Base-by-base conservation (phyloP, 2,113 vertebrate species). In the Leuciscus idus region DNA sequence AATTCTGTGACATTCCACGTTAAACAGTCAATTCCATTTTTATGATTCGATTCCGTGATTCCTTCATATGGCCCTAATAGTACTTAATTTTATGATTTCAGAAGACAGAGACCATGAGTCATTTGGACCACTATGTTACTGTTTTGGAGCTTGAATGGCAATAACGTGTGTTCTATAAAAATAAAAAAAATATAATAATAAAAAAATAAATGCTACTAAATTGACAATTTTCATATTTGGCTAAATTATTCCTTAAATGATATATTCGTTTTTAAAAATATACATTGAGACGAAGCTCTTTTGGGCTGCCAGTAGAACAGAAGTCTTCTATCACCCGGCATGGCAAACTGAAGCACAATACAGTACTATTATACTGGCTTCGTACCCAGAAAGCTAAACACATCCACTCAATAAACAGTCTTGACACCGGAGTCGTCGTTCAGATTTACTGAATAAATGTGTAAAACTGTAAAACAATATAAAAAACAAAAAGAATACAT, bases 331-430 rank as follows among this genome's bases (percentile, higher is more conserved):
- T 83, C 48, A n/a, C 6, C 81, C 39, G 10, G 81, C 9, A 70
- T 72, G 28, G 48, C 64, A 83, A 64, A 83, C 30, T 30, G 26
- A 36, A 78, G 89, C 90, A 90, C 70, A 70, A 70, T 86, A 86
- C 84, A 66, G 68, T 90, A 39, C 36, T 46, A 46, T 9, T 46
- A 9, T 48, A 72, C 68, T 39, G 33, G 33, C 68, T 72, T 72
- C 3, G 19, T 72, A 39, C 19, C 33, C 33, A 33, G 30, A 30
- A 33, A 33, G 30, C 30, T 30, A 30, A 30, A 70, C 68, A 39
- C 68, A 19, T 72, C 33, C 6, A 72, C 68, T 36, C 68, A 72
- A 10, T 72, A 72, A 72, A 61, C 7, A 3, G 30, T 36, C 33
- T 19, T 72, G 33, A 39, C 33, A 72, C 33, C 66, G 30, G 15